A percentile compares a stretch with the other conserved stretches of the same genome.
Evolutionary conservation across 2,113 vertebrate species (phyloP).

Genomic region (Aleadryas rufinucha): DNA sequence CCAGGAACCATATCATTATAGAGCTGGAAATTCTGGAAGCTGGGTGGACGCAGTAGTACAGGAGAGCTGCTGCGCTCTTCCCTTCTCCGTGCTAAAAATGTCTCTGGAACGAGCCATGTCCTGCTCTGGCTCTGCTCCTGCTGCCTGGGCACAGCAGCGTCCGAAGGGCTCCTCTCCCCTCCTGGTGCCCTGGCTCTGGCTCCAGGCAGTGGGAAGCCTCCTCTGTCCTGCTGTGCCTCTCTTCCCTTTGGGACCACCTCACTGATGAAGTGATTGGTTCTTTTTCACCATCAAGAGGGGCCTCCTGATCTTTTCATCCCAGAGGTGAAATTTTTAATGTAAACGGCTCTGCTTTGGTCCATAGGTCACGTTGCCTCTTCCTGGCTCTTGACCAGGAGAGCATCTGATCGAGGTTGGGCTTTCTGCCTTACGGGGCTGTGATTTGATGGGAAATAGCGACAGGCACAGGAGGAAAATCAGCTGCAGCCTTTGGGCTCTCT

Average conservation of each 20-base stretch:
- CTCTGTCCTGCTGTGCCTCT: background rate
- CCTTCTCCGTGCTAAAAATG: background rate
- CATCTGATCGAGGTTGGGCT: background rate
- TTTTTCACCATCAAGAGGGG: background rate
- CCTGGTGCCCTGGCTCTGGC: background rate
- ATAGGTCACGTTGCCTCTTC: background rate
- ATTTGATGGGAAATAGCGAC: background rate
- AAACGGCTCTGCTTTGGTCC: background rate
- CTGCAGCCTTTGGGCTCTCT: background rate
- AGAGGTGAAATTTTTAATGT: background rate
- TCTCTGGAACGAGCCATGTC: background rate
- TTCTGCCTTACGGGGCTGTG: background rate
- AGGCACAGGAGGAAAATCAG: background rate
- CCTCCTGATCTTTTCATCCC: background rate
- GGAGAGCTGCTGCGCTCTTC: background rate
- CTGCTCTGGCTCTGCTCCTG: background rate
- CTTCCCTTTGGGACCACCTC: background rate
- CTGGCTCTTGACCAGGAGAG: background rate
- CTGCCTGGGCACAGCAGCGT: background rate
- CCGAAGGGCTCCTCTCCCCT: background rate
- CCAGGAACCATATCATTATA: background rate
- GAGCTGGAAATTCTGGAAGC: background rate
- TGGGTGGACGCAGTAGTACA: background rate
- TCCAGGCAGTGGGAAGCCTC: background rate
- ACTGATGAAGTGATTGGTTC: background rate